A percentile compares a stretch with the other conserved stretches of the same genome.
Evolutionary conservation across 2,797 vertebrate genomes (phyloP).

Genomic region (Microctenopoma lineatum): DNA sequence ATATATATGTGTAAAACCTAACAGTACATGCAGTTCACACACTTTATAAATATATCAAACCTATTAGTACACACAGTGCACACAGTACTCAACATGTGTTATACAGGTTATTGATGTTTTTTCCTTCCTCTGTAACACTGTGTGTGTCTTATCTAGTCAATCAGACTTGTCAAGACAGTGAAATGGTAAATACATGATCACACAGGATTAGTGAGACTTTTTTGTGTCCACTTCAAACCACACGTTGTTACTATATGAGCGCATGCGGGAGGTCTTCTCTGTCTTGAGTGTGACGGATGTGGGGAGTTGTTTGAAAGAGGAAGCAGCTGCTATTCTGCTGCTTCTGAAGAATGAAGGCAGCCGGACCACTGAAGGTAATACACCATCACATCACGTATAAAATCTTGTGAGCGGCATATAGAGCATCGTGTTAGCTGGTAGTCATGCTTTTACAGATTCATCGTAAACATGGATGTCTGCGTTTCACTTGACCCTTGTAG

Average conservation of each 20-base stretch:
- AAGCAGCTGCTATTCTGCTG: conserved; percentile 33
- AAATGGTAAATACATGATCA: not conserved
- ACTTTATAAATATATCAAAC: no score
- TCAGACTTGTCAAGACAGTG: not conserved
- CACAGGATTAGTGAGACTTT: not conserved
- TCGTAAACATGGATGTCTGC: not conserved
- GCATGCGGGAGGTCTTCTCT: not conserved
- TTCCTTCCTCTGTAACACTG: no score
- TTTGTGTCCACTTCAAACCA: conserved; percentile 37
- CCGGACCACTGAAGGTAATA: conserved; percentile 55
- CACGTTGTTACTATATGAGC: not conserved
- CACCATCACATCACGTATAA: not conserved
- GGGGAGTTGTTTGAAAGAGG: conserved; percentile 59
- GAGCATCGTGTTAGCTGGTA: fast-evolving
- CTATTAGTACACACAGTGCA: no score
- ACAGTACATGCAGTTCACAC: no score
- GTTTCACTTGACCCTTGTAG: not conserved
- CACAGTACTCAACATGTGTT: no score
- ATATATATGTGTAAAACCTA: no score
- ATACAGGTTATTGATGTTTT: no score
- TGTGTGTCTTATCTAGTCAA: no score
- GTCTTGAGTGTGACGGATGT: conserved; percentile 55
- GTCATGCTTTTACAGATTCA: not conserved
- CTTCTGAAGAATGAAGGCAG: conserved; percentile 48
- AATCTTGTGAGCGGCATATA: not conserved